Percentiles rank a stretch among this genome's conserved stretches.
These are phyloP conservation scores for Zoanthus gigantus DNA, from an alignment of 92 coral and sea anemone species.

Conservation along the genomic window DNA sequence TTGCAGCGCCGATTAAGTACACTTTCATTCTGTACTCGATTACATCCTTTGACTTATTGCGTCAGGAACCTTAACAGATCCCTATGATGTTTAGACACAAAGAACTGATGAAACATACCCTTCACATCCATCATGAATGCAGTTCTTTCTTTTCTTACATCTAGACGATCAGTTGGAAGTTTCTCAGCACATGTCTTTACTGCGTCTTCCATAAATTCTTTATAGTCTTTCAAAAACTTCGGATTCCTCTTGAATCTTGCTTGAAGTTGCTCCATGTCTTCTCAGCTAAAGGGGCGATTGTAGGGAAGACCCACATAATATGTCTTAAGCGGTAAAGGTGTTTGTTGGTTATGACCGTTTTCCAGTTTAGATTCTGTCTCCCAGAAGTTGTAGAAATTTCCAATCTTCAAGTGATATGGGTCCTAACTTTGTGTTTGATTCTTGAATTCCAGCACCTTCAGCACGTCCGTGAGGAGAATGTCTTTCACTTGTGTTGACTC, in stretches of 20 bases:
- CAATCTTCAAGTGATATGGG: slow-evolving; percentile 35
- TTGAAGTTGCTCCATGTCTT: slow-evolving; percentile 36
- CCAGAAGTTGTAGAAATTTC: background rate
- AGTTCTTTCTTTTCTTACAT: background rate
- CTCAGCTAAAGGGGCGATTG: background rate
- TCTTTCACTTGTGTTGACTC: slow-evolving; percentile 34
- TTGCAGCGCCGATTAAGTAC: no score
- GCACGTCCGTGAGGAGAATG: slow-evolving; percentile 19
- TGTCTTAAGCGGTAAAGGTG: slow-evolving; percentile 9
- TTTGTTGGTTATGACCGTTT: slow-evolving; percentile 21
- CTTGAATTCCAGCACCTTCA: slow-evolving; percentile 30
- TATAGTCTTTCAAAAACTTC: slow-evolving; percentile 18
- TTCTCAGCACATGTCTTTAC: slow-evolving; percentile 20
- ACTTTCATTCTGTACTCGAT: no score
- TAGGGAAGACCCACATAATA: background rate
- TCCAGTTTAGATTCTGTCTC: slow-evolving; percentile 4
- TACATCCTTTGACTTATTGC: no score
- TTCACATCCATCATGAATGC: background rate
- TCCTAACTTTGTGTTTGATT: background rate
- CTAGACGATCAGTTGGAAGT: slow-evolving; percentile 12
- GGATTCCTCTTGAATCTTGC: slow-evolving; percentile 25
- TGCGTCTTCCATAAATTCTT: background rate
- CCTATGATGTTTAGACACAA: no score
- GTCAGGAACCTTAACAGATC: no score
- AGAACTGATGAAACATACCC: no score